Percentiles rank a stretch among this genome's conserved stretches.
phyloP scores from a whole-genome alignment of 2,113 vertebrate genomes.

The Cebidichthys violaceus region DNA sequence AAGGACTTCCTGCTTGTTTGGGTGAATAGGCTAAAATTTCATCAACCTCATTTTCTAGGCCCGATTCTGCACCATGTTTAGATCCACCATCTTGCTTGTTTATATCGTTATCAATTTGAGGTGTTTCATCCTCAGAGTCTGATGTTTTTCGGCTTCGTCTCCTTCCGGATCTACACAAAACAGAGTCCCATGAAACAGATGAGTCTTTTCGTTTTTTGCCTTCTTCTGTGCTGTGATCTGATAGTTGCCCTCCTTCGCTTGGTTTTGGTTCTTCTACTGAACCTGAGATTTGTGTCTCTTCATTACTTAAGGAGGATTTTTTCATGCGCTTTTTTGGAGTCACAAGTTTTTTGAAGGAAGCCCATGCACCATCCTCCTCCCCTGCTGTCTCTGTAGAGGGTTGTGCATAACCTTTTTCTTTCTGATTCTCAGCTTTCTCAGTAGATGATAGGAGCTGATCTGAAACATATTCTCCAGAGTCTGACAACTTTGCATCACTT shows the following conservation, averaged over 20 bases:
- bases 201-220: conserved; percentile 90
- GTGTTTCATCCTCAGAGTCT: conserved; percentile 87
- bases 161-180: conserved; percentile 92
- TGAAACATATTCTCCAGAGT: conserved; percentile 75
- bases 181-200: conserved; percentile 92
- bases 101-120: conserved; percentile 61
- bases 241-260: conserved; percentile 80
- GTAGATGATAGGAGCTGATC: conserved; percentile 80
- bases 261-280: conserved; percentile 82
- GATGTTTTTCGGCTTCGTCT: conserved; percentile 89
- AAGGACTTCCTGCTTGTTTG: conserved; percentile 85
- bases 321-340: conserved; percentile 90
- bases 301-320: conserved; percentile 75
- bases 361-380: conserved; percentile 88
- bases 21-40: conserved; percentile 82
- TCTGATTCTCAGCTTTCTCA: conserved; percentile 86
- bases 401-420: conserved; percentile 84
- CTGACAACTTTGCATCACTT: conserved; percentile 76
- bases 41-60: conserved; percentile 79
- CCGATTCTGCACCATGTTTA: conserved; percentile 70
- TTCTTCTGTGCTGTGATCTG: conserved; percentile 85
- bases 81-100: conserved; percentile 73
- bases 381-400: conserved; percentile 82
- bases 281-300: conserved; percentile 77
- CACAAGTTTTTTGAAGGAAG: conserved; percentile 93